Conservation (phyloP, 2,113 vertebrate genomes). For the Mesocricetus auratus region DNA sequence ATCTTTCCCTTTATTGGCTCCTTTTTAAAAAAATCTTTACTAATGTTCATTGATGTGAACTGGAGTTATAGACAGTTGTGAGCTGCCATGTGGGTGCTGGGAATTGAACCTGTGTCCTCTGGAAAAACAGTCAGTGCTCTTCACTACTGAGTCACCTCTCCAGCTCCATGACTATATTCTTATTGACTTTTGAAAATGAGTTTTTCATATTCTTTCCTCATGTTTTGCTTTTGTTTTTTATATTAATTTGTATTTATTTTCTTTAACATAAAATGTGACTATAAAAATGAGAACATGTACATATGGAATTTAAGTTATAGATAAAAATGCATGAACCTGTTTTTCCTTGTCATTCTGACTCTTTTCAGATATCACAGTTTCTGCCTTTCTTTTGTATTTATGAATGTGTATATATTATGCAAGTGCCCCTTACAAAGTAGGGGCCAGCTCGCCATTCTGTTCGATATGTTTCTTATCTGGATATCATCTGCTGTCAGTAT, state of each 20-base stretch:
- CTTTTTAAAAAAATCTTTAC: no score
- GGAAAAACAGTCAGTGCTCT: no score
- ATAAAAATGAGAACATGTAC: background rate
- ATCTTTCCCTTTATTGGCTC: no score
- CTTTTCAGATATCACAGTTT: background rate
- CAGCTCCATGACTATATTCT: background rate
- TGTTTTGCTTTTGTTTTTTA: background rate
- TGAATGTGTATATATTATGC: background rate
- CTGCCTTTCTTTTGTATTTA: conserved; percentile 8
- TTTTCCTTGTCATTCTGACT: background rate
- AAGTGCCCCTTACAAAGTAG: background rate
- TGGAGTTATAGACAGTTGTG: no score
- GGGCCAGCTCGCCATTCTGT: background rate
- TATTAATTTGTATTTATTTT: conserved; percentile 39
- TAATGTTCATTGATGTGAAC: no score
- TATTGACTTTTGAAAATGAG: background rate
- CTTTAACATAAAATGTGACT: background rate
- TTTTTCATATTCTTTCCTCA: background rate
- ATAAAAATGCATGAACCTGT: background rate
- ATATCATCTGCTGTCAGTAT: background rate
- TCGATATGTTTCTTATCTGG: background rate
- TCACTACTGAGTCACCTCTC: no score
- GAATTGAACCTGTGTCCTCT: no score
- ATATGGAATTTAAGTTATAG: conserved; percentile 7
- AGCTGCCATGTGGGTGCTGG: no score